A percentile compares a stretch with the other conserved stretches of the same genome.
Evolutionary conservation across 2,113 vertebrate species (phyloP).

Genomic region (Psettodes erumei): DNA sequence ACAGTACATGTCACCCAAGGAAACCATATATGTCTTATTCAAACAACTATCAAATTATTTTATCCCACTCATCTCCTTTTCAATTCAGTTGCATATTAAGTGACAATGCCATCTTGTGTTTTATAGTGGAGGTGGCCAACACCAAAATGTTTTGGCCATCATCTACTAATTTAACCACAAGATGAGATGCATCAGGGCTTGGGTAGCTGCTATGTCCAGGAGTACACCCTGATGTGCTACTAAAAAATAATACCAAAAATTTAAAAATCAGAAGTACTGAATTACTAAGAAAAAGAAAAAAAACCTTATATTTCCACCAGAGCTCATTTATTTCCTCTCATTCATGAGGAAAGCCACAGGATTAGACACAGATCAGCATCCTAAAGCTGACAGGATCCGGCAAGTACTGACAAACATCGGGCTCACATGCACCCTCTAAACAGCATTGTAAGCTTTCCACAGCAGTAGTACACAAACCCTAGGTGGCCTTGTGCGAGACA

Average conservation of each 20-base stretch:
- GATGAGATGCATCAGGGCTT: background rate
- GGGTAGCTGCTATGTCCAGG: background rate
- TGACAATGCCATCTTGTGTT: background rate
- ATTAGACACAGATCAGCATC: conserved; percentile 47
- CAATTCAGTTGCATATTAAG: background rate
- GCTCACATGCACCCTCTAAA: conserved; percentile 17
- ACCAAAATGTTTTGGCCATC: background rate
- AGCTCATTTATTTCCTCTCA: conserved; percentile 2
- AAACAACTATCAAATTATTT: background rate
- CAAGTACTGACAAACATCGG: conserved; percentile 40
- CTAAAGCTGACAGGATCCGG: conserved; percentile 29
- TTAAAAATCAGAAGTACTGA: background rate
- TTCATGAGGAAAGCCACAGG: conserved; percentile 30
- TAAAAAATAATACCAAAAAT: conserved; percentile 13
- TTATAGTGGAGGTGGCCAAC: background rate
- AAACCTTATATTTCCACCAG: background rate
- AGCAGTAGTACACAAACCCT: background rate
- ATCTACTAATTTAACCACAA: background rate
- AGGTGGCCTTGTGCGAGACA: background rate
- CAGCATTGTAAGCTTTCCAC: conserved; percentile 27
- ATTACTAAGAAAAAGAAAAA: background rate
- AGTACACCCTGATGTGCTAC: background rate
- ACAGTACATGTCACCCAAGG: background rate
- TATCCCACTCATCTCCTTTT: background rate
- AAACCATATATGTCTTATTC: background rate